Conservation (phyloP, 2,113 vertebrate genomes). For the Gnathochromis pfefferi region DNA sequence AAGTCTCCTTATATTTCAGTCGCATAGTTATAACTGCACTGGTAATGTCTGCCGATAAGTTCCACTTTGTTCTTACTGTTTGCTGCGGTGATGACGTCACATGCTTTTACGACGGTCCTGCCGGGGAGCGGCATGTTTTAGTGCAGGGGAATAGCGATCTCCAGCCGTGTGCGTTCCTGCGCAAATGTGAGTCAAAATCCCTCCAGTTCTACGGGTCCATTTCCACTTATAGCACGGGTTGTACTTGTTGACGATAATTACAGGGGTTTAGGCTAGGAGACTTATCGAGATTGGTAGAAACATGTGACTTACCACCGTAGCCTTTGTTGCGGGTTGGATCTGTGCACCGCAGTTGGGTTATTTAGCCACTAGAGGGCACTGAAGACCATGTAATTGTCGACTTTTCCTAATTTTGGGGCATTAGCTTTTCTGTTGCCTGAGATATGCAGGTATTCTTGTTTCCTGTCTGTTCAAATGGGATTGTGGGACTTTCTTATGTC, state of each 20-base stretch:
- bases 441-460: not conserved
- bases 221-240: accelerated
- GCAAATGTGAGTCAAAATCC: not conserved
- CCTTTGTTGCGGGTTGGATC: too few relatives aligned
- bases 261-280: accelerated
- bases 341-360: accelerated
- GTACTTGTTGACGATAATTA: not conserved
- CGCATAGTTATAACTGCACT: too few relatives aligned
- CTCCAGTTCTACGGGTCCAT: accelerated
- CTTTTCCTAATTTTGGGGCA: not conserved
- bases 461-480: not conserved
- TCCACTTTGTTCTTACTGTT: too few relatives aligned
- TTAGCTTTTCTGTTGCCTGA: not conserved
- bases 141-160: not conserved
- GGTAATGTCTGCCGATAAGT: too few relatives aligned
- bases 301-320: too few relatives aligned
- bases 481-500: too few relatives aligned
- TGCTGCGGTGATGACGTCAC: too few relatives aligned
- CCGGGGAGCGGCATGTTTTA: too few relatives aligned
- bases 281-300: accelerated
- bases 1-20: too few relatives aligned
- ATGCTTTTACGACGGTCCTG: too few relatives aligned
- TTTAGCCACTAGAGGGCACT: not conserved
- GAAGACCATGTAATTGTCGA: not conserved
- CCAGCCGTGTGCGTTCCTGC: accelerated